These are phyloP conservation scores for Oreochromis niloticus DNA, from an alignment of 2,113 vertebrate genomes.

Conservation along the genomic window DNA sequence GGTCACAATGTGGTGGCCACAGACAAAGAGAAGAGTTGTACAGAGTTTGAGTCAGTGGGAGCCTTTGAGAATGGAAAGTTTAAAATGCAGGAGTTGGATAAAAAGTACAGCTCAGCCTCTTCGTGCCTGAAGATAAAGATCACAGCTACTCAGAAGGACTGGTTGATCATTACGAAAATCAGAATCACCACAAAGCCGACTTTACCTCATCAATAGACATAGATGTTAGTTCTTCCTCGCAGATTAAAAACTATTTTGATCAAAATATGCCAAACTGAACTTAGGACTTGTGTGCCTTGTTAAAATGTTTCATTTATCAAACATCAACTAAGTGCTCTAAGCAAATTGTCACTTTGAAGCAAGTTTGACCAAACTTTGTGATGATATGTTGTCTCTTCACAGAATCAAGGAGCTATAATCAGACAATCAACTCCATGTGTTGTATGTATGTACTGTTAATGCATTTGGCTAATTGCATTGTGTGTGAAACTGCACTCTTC, in stretches of 20 bases:
- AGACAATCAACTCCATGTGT: neutral
- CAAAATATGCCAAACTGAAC: neutral
- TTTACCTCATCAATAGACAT: neutral
- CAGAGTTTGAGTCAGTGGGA: slow-evolving; percentile 64
- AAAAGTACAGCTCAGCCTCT: neutral
- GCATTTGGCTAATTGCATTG: neutral
- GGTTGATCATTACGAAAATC: slow-evolving; percentile 77
- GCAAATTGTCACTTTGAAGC: neutral
- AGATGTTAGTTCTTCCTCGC: neutral
- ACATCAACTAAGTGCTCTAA: neutral
- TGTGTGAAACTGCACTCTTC: neutral
- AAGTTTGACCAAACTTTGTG: neutral
- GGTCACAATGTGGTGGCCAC: slow-evolving; percentile 23
- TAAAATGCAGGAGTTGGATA: slow-evolving; percentile 58
- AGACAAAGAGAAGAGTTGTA: slow-evolving; percentile 42
- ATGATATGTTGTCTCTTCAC: neutral
- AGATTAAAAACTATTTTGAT: neutral
- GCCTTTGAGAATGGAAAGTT: slow-evolving; percentile 68
- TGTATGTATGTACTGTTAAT: neutral
- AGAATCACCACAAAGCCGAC: slow-evolving; percentile 34
- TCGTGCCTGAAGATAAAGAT: slow-evolving; percentile 77
- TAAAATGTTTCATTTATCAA: neutral
- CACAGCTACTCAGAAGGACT: slow-evolving; percentile 68
- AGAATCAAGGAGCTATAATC: neutral
- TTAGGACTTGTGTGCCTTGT: neutral